These are phyloP conservation scores for Ectropis grisescens DNA, from an alignment of 1,140 invertebrate species.

Conservation along the genomic window DNA sequence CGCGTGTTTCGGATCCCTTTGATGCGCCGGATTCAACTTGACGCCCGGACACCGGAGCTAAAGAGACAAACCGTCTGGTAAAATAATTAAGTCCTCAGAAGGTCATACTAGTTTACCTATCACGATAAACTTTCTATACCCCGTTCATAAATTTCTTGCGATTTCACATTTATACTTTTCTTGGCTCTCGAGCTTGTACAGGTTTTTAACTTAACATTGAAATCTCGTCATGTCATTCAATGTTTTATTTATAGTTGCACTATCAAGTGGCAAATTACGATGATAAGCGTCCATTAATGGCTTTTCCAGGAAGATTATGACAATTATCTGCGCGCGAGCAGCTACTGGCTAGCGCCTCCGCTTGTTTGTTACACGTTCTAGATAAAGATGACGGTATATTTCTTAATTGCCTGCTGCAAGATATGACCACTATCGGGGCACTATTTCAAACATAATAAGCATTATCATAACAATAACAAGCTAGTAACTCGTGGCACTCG, in stretches of 20 bases:
- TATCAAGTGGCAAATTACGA: background rate
- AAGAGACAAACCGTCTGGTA: too few relatives aligned
- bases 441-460: slow-evolving; percentile 64
- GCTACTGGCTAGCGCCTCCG: slow-evolving; percentile 25
- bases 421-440: slow-evolving; percentile 55
- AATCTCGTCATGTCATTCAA: too few relatives aligned
- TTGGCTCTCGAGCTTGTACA: too few relatives aligned
- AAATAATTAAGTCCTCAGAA: too few relatives aligned
- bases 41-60: too few relatives aligned
- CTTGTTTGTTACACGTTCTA: slow-evolving; percentile 32
- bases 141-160: too few relatives aligned
- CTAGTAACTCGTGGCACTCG: slow-evolving; percentile 37
- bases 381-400: slow-evolving; percentile 22
- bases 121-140: too few relatives aligned
- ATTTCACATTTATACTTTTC: too few relatives aligned
- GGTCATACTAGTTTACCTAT: too few relatives aligned
- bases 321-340: slow-evolving; percentile 15
- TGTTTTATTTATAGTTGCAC: too few relatives aligned
- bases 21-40: slow-evolving; percentile 28
- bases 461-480: slow-evolving; percentile 68
- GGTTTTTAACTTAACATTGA: too few relatives aligned
- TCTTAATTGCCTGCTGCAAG: slow-evolving; percentile 62
- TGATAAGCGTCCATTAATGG: slow-evolving; percentile 5
- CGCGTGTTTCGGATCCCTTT: slow-evolving; percentile 18
- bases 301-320: slow-evolving; percentile 36